Conservation (phyloP, 2,888 invertebrate species). For the Papilio elwesi region DNA sequence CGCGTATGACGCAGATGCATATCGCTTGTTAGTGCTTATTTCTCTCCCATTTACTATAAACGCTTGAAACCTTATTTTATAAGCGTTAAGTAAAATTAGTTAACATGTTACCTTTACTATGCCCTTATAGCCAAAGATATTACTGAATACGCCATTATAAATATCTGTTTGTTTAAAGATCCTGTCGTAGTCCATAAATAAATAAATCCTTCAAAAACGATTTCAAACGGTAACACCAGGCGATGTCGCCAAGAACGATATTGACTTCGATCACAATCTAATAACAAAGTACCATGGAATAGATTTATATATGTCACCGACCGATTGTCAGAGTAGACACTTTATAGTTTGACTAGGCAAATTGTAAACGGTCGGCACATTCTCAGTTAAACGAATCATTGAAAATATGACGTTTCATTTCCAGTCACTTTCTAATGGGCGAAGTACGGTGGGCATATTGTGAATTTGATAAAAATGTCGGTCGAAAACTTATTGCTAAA, state of each 20-base stretch:
- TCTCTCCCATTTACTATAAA: not conserved
- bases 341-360: too few relatives aligned
- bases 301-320: too few relatives aligned
- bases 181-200: not conserved
- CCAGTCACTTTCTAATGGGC: too few relatives aligned
- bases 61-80: not conserved
- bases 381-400: not conserved
- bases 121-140: not conserved
- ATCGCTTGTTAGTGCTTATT: too few relatives aligned
- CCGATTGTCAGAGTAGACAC: too few relatives aligned
- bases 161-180: not conserved
- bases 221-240: constrained; percentile 7
- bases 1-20: too few relatives aligned
- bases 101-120: not conserved
- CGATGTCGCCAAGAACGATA: constrained; percentile 13
- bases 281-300: not conserved
- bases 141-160: not conserved
- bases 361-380: too few relatives aligned
- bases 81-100: not conserved
- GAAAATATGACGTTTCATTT: too few relatives aligned
- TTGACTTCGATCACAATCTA: constrained; percentile 6
- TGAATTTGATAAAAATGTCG: too few relatives aligned
- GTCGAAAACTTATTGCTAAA: too few relatives aligned
- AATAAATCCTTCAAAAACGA: not conserved
- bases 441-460: too few relatives aligned